phyloP scores from a whole-genome alignment of 2,888 invertebrate species.

The Melanchra persicariae region DNA sequence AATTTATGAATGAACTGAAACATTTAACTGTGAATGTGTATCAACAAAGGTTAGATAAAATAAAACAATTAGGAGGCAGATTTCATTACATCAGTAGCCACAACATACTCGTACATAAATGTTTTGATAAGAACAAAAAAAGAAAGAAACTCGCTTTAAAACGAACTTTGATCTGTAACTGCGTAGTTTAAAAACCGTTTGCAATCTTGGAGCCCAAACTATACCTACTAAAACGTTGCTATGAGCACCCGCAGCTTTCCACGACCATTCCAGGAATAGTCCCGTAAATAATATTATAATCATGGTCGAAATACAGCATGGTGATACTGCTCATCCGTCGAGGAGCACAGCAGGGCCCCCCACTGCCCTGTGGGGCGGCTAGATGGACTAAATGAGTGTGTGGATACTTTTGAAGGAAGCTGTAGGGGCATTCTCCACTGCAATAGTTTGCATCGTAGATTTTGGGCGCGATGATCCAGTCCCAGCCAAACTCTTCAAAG shows the following conservation, averaged over 20 bases:
- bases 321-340: slow-evolving; percentile 96
- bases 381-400: slow-evolving; percentile 97
- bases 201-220: slow-evolving; percentile 72
- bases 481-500: slow-evolving; percentile 99
- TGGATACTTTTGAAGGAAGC: slow-evolving; percentile 96
- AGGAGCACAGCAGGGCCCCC: slow-evolving; percentile 98
- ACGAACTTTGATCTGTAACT: slow-evolving; percentile 11
- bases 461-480: slow-evolving; percentile 99
- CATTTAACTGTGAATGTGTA: background rate
- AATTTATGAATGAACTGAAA: slow-evolving; percentile 42
- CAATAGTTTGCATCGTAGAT: slow-evolving; percentile 99
- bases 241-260: slow-evolving; percentile 97
- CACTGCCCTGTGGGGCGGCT: slow-evolving; percentile 93
- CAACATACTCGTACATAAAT: slow-evolving; percentile 8
- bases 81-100: slow-evolving; percentile 20
- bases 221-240: slow-evolving; percentile 77
- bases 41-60: slow-evolving; percentile 12
- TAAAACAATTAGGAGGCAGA: slow-evolving; percentile 27
- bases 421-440: slow-evolving; percentile 97
- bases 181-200: background rate
- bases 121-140: slow-evolving; percentile 24
- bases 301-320: slow-evolving; percentile 97
- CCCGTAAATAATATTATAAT: slow-evolving; percentile 96
- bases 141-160: slow-evolving; percentile 22
- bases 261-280: slow-evolving; percentile 98